phyloP scores from a whole-genome alignment of 37 sponge, comb jelly and placozoan species.

The Haliclona indistincta region DNA sequence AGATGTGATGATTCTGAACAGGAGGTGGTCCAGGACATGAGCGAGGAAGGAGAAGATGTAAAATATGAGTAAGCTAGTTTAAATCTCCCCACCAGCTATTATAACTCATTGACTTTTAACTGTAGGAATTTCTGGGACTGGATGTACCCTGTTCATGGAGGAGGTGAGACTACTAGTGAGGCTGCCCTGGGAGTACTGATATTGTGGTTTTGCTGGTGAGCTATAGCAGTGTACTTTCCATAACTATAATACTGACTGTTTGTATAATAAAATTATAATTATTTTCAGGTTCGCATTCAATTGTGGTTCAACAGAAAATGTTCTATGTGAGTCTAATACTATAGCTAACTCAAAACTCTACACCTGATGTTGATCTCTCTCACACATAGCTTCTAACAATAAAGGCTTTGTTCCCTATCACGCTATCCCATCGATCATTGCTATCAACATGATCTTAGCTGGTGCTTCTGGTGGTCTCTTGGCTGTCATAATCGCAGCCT shows the following conservation, averaged over 20 bases:
- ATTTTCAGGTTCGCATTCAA: conserved; percentile 87
- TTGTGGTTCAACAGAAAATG: conserved; percentile 90
- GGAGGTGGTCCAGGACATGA: no score
- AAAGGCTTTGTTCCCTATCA: conserved; percentile 23
- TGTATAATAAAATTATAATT: no score
- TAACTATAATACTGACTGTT: no score
- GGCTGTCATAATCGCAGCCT: conserved; percentile 78
- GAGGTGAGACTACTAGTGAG: conserved; percentile 71
- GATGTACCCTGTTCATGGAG: conserved; percentile 85
- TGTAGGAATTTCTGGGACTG: conserved; percentile 68
- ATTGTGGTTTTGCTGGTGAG: conserved; percentile 90
- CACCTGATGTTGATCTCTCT: no score
- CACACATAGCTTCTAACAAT: no score
- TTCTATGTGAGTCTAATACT: conserved; percentile 40
- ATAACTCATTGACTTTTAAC: not conserved
- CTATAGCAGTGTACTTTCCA: no score
- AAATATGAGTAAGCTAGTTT: no score
- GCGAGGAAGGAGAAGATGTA: not conserved
- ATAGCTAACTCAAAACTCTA: no score
- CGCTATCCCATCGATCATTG: conserved; percentile 68
- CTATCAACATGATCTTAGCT: conserved; percentile 89
- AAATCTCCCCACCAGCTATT: not conserved
- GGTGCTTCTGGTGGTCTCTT: conserved; percentile 71
- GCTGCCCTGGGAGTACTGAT: conserved; percentile 93
- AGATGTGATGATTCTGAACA: no score